Base-by-base conservation (phyloP, 2,797 vertebrate genomes). In the Toxotes lorentzi region DNA sequence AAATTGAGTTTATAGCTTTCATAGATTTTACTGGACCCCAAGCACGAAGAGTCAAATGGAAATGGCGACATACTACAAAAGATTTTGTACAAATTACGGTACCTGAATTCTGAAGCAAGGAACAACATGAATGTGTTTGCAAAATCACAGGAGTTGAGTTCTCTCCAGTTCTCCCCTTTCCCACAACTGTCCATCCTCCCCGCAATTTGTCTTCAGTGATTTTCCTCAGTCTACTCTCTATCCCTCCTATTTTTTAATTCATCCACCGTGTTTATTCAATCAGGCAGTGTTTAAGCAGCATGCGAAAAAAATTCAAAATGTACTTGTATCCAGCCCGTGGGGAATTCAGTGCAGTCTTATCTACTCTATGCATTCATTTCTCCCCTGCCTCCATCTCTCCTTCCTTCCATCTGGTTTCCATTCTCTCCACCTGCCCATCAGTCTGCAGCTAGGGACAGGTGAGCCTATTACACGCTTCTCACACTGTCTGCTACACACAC, bases 351-450 rank as follows among this genome's bases (percentile, higher is more conserved):
- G 58, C 66, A 67, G 45, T 50, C 59, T 70, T 80, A 86, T 89
- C 72, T 63, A 11, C 69, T 59, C 27, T 43, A 9, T 75, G 67
- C 73, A 84, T 86, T 73, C 4, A 7, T 45, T 73, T 48, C 63
- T 51, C 62, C 58, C n/a, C 66, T 54, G 34, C 61, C 72, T 40
- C 69, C 48, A 45, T 38, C 23, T 0, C 43, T 59, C 53, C 56
- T 64, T 78, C 67, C 70, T 50, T 85, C 84, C 90, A 92, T 91
- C 91, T 91, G 92, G 81, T 87, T 88, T 75, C 78, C 59, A 85
- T 93, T 94, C 81, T 85, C 87, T 72, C 86, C 91, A 91, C 90
- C 89, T 94, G 92, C 89, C 91, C 86, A 88, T 91, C 90, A 87
- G 83, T 91, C 84, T 86, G 84, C 86, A 83, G 79, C 75, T 78